Base-by-base conservation (phyloP, 2,113 vertebrate species). In the Otocyon megalotis region DNA sequence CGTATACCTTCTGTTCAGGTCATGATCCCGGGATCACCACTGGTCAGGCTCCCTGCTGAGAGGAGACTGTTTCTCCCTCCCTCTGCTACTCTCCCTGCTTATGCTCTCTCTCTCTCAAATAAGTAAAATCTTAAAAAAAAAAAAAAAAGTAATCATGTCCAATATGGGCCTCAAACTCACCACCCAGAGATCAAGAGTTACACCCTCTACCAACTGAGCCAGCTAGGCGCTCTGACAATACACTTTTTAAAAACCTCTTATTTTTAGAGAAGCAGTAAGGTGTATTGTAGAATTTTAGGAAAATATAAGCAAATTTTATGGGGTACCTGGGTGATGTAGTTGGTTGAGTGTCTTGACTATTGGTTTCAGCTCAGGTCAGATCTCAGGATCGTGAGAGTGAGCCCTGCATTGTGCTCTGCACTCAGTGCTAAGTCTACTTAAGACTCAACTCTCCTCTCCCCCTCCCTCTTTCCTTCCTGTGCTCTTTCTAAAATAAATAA, bases 211-310 rank as follows among this genome's bases (percentile, higher is more conserved):
- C 28, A 48, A 77, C 65, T 69, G 32, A 69, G 32, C 65, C 26
- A 77, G 26, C 74, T 3, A 50, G 43, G 43, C 2, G 8, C 80
- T 13, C 54, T 48, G 8, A 80, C 22, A 63, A 60, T 93, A 82
- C 30, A 88, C 15, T 58, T 54, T 84, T 95, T 43, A 19, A 92
- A 63, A 76, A 35, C n/a, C 11, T 80, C 50, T 82, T 74, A 22
- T 56, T 96, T 85, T 76, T 85, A n/a, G 81, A 54, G 60, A 90
- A 63, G 43, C 35, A 76, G 35, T 90, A 71, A 60, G 71, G 26
- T 89, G 2, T 20, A 79, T 81, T 86, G 56, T 60, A 69, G 15
- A 91, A 89, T 93, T 85, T 65, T 37, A 50, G 85, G 56, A 90
- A 93, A 90, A 82, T 88, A 74, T 1, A 87, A 95, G 50, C 50